A percentile compares a stretch with the other conserved stretches of the same genome.
phyloP scores from a whole-genome alignment of 2,797 vertebrate species.

The Champsocephalus esox region DNA sequence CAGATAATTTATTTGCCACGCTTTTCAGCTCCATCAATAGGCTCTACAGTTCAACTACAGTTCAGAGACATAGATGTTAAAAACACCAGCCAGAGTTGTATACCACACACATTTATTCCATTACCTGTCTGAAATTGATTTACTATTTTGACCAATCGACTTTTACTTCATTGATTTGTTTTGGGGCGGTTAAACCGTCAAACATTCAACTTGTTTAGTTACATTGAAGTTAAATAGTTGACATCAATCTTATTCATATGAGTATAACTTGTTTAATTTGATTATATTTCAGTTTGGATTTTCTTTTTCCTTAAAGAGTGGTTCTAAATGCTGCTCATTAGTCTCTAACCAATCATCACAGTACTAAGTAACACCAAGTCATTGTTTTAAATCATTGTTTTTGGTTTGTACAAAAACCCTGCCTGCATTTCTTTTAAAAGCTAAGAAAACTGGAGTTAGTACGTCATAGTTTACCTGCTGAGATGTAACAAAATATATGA shows the following conservation, averaged over 20 bases:
- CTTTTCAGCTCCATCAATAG: not conserved
- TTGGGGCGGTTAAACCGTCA: too few relatives aligned
- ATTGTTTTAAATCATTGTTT: too few relatives aligned
- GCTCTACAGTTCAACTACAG: not conserved
- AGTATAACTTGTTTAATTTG: not conserved
- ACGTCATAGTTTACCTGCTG: not conserved
- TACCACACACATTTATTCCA: not conserved
- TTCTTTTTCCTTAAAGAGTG: not conserved
- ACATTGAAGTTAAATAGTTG: not conserved
- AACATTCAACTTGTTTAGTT: not conserved
- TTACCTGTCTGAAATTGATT: not conserved
- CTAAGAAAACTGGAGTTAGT: not conserved
- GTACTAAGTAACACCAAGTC: too few relatives aligned
- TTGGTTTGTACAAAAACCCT: not conserved
- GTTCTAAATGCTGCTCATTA: too few relatives aligned
- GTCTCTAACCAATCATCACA: too few relatives aligned
- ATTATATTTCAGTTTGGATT: not conserved
- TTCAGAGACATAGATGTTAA: constrained; percentile 15
- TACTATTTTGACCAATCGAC: not conserved
- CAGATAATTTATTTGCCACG: not conserved
- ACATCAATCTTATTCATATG: not conserved
- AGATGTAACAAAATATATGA: too few relatives aligned
- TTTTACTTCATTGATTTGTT: constrained; percentile 2
- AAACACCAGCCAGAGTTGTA: not conserved
- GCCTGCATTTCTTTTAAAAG: not conserved